phyloP scores from a whole-genome alignment of 2,888 invertebrate species.

The Pollenia angustigena region DNA sequence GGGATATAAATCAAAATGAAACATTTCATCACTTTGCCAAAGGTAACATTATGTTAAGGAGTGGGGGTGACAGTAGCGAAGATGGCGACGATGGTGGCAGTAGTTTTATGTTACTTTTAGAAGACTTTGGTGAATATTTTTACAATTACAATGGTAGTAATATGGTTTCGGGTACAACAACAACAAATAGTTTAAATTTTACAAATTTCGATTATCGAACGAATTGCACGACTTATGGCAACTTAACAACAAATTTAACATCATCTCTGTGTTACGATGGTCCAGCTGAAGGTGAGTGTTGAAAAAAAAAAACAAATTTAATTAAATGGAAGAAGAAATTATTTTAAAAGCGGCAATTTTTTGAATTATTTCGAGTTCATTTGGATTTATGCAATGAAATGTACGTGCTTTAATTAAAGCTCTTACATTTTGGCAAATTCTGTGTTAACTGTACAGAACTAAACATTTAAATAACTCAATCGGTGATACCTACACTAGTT shows the following conservation, averaged over 20 bases:
- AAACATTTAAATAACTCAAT: no score
- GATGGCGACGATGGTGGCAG: constrained; percentile 79
- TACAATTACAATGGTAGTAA: constrained; percentile 85
- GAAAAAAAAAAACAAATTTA: background rate
- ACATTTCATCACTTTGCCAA: constrained; percentile 72
- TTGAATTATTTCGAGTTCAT: no score
- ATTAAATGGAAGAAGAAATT: no score
- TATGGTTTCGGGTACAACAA: constrained; percentile 81
- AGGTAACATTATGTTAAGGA: constrained; percentile 71
- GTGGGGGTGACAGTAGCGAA: constrained; percentile 40
- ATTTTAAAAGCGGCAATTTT: no score
- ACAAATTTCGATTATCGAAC: constrained; percentile 82
- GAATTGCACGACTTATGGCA: constrained; percentile 81
- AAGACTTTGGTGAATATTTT: constrained; percentile 92
- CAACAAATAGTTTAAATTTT: constrained; percentile 76
- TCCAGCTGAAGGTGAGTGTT: constrained; percentile 80
- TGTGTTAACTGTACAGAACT: no score
- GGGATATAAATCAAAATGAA: constrained; percentile 50
- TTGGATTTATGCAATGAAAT: no score
- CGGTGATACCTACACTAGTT: no score
- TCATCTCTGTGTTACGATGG: constrained; percentile 79
- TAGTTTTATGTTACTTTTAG: constrained; percentile 88
- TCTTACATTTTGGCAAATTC: no score
- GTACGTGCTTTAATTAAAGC: no score
- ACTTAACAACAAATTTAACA: constrained; percentile 77